A percentile compares a stretch with the other conserved stretches of the same genome.
These are phyloP conservation scores for Paguma larvata DNA, from an alignment of 2,797 vertebrate genomes.

Conservation along the genomic window DNA sequence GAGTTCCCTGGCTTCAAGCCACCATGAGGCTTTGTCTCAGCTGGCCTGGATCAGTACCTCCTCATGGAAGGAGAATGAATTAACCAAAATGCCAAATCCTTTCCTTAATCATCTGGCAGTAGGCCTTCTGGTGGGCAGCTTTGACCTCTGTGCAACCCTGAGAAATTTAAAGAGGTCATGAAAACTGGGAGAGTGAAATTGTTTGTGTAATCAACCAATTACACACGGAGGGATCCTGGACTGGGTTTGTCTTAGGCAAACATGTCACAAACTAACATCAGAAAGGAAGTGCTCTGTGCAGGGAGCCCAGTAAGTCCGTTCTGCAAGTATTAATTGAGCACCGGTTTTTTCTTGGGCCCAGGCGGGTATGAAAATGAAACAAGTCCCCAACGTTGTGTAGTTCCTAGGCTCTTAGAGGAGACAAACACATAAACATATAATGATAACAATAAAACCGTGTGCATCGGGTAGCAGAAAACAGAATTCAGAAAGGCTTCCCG, in stretches of 20 bases:
- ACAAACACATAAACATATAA: not conserved
- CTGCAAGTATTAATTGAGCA: not conserved
- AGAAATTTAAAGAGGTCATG: not conserved
- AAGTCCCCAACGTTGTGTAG: not conserved
- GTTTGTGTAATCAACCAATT: not conserved
- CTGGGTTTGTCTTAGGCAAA: not conserved
- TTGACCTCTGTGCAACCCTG: slow-evolving; percentile 29
- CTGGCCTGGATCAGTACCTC: not conserved
- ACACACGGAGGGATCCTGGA: not conserved
- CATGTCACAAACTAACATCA: not conserved
- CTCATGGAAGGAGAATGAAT: not conserved
- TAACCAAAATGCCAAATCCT: slow-evolving; percentile 6
- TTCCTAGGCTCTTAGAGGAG: not conserved
- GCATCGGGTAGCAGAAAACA: not conserved
- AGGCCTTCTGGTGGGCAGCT: not conserved
- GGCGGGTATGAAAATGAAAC: not conserved
- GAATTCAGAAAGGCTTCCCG: not conserved
- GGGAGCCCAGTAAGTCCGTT: not conserved
- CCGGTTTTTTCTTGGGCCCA: not conserved
- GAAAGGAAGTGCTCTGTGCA: not conserved
- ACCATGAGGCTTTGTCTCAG: not conserved
- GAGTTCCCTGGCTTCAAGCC: not conserved
- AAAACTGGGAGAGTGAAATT: not conserved
- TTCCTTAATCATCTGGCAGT: slow-evolving; percentile 66
- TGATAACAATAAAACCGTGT: not conserved